These are phyloP conservation scores for Trissolcus brochymenae DNA, from an alignment of 2,888 invertebrate species.

Conservation along the genomic window DNA sequence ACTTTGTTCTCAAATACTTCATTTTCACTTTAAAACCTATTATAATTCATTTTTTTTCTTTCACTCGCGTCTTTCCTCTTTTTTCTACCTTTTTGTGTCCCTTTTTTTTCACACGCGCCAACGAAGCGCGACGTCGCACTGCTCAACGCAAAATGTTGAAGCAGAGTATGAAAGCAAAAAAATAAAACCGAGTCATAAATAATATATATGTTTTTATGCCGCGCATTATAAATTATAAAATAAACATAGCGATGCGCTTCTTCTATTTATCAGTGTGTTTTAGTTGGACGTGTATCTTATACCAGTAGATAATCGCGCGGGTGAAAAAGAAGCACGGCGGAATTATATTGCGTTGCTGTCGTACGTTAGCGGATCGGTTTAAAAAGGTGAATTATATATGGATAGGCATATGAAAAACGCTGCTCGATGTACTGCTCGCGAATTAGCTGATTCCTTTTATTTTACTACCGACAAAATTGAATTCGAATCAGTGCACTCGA, in stretches of 20 bases:
- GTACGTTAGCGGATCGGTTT: too few species aligned
- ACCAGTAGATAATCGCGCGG: slow-evolving; percentile 19
- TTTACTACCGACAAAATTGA: too few species aligned
- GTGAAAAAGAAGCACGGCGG: too few species aligned
- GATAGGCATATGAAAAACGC: too few species aligned
- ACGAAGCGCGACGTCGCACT: slow-evolving; percentile 35
- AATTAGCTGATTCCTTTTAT: too few species aligned
- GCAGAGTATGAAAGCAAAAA: slow-evolving; percentile 17
- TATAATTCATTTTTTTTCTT: slow-evolving; percentile 15
- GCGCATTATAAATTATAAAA: slow-evolving; percentile 44
- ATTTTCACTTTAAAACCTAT: slow-evolving; percentile 50
- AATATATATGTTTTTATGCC: slow-evolving; percentile 41
- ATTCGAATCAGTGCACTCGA: too few species aligned
- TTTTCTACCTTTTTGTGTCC: neutral
- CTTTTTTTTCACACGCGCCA: slow-evolving; percentile 22
- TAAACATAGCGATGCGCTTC: slow-evolving; percentile 34
- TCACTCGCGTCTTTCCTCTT: neutral
- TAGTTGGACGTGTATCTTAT: slow-evolving; percentile 29
- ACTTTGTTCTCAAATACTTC: slow-evolving; percentile 28
- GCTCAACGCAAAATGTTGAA: slow-evolving; percentile 35
- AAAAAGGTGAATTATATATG: too few species aligned
- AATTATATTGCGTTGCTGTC: too few species aligned
- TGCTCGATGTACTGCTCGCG: too few species aligned
- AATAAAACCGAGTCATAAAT: slow-evolving; percentile 35
- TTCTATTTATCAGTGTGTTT: slow-evolving; percentile 28